phyloP scores from a whole-genome alignment of 2,113 vertebrate species.

The Daphoenositta chrysoptera region DNA sequence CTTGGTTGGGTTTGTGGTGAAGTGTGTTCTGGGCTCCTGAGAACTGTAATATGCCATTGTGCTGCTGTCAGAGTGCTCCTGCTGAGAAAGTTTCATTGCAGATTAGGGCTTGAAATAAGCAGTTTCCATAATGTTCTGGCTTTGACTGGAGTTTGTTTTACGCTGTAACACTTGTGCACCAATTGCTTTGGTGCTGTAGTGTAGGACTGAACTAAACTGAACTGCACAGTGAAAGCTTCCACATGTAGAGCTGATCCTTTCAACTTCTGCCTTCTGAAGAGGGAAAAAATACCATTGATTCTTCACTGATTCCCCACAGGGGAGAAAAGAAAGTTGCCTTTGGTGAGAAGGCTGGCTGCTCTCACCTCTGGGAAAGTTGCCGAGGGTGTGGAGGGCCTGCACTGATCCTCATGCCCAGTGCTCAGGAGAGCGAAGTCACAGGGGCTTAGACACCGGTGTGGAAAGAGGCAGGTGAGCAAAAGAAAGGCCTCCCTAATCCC shows the following conservation, averaged over 20 bases:
- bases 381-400: fast-evolving
- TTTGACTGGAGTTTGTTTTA: not conserved
- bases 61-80: not conserved
- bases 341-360: not conserved
- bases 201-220: not conserved
- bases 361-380: not conserved
- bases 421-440: not conserved
- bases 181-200: not conserved
- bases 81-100: not conserved
- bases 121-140: not conserved
- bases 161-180: not conserved
- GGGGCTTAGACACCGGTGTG: not conserved
- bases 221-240: not conserved
- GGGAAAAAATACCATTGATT: not conserved
- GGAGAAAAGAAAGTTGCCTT: not conserved
- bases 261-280: not conserved
- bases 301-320: not conserved
- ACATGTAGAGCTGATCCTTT: not conserved
- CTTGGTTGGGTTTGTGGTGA: not conserved
- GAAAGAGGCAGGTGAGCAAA: not conserved
- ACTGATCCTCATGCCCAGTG: not conserved
- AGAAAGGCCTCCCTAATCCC: not conserved
- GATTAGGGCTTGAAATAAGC: not conserved
- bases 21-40: not conserved
- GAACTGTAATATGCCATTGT: not conserved